Base-by-base conservation (phyloP, 2,113 vertebrate genomes). In the Dendrocopos noguchii region DNA sequence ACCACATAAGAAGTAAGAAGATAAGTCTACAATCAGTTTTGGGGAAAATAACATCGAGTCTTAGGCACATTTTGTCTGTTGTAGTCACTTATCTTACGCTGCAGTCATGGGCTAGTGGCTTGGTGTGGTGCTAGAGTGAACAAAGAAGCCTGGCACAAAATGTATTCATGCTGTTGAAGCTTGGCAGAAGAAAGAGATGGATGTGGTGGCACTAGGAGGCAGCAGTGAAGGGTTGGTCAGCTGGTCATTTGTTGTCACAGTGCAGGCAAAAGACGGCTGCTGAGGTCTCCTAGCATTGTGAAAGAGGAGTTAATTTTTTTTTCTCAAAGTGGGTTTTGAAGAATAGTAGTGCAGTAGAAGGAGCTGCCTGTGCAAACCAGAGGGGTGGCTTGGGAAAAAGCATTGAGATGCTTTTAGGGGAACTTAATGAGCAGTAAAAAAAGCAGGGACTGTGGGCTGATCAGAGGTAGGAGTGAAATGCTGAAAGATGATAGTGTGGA, bases 141-240 rank as follows among this genome's bases (percentile, higher is more conserved):
- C 75, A 57, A 66, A 78, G 61, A 21, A 36, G 31, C 29, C 56
- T 61, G 55, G 5, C 68, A 64, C 24, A 16, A 71, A 60, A 21
- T 12, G 5, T 52, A 15, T 81, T 75, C 9, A 10, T 75, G 20
- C 28, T 64, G 33, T 34, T 66, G 57, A 75, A 81, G 22, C 18
- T 34, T 71, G 57, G 25, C 27, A 60, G 66, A 56, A 60, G 33
- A 59, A 63, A 24, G 53, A 42, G 73, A 10, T 84, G 36, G 53
- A 19, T 79, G 19, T 0, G 4, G 25, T 1, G 1, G 19, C 55
- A 36, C 10, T 12, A 33, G 25, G 33, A 31, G 82, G 33, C 0
- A 0, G 10, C 0, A 0, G 14, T 15, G 31, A 16, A 39, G 80
- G 59, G 42, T 9, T 57, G 63, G 34, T 75, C 59, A 44, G 63